Evolutionary conservation across 2,113 vertebrate species (phyloP).

Genomic region (Carettochelys insculpta): DNA sequence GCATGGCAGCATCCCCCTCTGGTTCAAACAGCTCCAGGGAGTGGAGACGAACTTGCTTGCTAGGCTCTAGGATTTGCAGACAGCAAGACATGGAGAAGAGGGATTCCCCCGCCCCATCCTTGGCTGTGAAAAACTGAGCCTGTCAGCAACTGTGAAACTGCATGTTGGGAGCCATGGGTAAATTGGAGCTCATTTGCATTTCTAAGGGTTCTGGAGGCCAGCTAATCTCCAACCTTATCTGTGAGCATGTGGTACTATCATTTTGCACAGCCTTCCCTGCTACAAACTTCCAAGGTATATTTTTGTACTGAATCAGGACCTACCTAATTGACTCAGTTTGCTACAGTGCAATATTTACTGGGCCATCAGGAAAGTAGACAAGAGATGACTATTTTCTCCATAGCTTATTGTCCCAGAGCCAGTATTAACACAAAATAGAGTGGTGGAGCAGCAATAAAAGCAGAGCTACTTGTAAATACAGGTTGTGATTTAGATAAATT

Average conservation of each 20-base stretch:
- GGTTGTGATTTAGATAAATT: neutral
- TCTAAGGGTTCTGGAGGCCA: neutral
- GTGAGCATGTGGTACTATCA: neutral
- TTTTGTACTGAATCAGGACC: neutral
- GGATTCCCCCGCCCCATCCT: neutral
- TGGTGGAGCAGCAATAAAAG: neutral
- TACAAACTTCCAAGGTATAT: neutral
- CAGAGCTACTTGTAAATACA: neutral
- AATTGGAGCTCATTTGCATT: neutral
- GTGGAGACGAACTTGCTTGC: no score
- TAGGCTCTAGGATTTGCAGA: neutral
- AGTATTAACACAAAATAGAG: neutral
- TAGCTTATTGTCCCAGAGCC: neutral
- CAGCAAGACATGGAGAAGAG: neutral
- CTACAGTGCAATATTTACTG: neutral
- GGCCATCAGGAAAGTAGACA: neutral
- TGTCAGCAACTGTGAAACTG: neutral
- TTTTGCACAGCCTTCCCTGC: neutral
- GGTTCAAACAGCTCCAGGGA: neutral
- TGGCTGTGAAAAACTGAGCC: neutral
- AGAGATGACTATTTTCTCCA: neutral
- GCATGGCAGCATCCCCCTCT: neutral
- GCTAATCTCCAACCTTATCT: neutral
- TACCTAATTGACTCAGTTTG: neutral
- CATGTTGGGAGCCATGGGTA: neutral